Evolutionary conservation across 2,797 vertebrate species (phyloP).

Genomic region (Momotus momota): DNA sequence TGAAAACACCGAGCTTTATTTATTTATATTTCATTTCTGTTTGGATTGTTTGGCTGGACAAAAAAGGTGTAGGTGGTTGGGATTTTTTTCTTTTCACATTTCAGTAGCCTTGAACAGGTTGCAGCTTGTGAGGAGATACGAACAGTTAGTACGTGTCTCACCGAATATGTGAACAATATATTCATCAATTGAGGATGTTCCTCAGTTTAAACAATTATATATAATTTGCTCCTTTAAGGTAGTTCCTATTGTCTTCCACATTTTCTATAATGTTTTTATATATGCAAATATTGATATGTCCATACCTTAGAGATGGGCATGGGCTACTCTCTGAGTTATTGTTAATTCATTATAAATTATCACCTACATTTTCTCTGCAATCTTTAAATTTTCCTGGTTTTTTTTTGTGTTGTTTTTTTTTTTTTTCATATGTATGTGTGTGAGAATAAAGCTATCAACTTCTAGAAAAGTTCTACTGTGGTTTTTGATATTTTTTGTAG

Average conservation of each 20-base stretch:
- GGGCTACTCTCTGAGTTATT: background rate
- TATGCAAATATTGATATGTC: background rate
- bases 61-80: background rate
- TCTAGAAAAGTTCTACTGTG: background rate
- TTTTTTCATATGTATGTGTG: accelerated
- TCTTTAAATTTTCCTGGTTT: background rate
- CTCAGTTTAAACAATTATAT: background rate
- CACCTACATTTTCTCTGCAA: background rate
- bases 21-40: background rate
- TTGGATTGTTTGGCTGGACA: background rate
- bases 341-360: background rate
- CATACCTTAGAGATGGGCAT: background rate
- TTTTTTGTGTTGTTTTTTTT: background rate
- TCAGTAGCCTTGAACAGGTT: background rate
- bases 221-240: background rate
- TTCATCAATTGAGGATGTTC: accelerated
- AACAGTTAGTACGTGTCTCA: background rate
- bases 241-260: background rate
- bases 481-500: background rate
- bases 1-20: background rate
- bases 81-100: background rate
- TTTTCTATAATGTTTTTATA: background rate
- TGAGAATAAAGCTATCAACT: background rate
- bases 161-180: background rate
- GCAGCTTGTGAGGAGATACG: background rate